phyloP scores from a whole-genome alignment of 2,113 vertebrate species.

The Lethenteron camtschaticum region DNA sequence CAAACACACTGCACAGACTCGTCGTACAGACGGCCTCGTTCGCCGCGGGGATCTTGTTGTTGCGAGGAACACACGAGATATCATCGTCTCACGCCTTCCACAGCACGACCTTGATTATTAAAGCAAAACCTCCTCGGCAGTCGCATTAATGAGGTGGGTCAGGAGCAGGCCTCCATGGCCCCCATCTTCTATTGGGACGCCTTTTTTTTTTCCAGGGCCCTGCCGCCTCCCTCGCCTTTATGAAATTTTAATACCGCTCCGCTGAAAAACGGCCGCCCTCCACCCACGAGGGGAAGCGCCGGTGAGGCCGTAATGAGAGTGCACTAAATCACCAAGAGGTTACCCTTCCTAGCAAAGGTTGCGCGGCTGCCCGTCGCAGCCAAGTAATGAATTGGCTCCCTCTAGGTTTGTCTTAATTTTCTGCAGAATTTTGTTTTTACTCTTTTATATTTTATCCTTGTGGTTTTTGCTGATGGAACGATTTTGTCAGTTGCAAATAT shows the following conservation, averaged over 20 bases:
- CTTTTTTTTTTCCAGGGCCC: neutral
- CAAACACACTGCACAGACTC: too few relatives aligned
- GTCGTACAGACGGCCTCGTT: too few relatives aligned
- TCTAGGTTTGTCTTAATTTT: too few relatives aligned
- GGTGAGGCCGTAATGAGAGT: neutral
- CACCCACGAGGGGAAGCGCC: neutral
- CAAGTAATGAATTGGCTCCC: neutral
- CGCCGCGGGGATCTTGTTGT: too few relatives aligned
- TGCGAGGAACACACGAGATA: too few relatives aligned
- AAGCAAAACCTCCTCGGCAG: neutral
- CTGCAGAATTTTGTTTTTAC: too few relatives aligned
- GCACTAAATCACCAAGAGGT: neutral
- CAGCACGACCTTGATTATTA: too few relatives aligned
- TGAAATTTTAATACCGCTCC: neutral
- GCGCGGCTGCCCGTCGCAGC: neutral
- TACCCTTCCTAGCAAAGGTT: neutral
- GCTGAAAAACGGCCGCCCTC: neutral
- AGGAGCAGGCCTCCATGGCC: neutral
- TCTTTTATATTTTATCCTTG: too few relatives aligned
- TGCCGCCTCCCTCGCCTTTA: neutral
- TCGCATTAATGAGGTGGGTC: neutral
- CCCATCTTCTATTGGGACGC: too few relatives aligned
- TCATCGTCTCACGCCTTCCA: too few relatives aligned
- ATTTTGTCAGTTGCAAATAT: too few relatives aligned
- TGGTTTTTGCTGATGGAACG: too few relatives aligned